Evolutionary conservation across 2,113 vertebrate species (phyloP), one percentile per base, ranked within the genome.

Genomic region (Aegypius monachus): DNA sequence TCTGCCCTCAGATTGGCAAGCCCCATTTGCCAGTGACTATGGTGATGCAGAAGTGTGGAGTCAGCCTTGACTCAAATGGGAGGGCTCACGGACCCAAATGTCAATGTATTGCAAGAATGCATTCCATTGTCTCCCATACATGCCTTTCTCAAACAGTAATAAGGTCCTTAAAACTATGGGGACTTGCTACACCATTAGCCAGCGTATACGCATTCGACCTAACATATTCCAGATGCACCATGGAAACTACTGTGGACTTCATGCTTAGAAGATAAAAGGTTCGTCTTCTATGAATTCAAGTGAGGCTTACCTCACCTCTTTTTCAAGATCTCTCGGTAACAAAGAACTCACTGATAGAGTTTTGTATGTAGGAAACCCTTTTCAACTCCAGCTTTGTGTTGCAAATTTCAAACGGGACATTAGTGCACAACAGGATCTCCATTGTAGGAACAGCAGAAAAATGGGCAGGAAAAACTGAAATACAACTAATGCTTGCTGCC

Each of bases 161-260:
- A 29, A 16, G 9, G 38, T 55, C 31, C 47, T 80, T 36, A 68
- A 55, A 62, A 62, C 16, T 61, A 1, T 7, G 8, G 62, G 42
- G 17, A 25, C 47, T 84, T 84, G 34, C 8, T 66, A 15, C 23
- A 36, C 45, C 9, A 8, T 70, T 50, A 29, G 8, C 14, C 40
- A 25, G 8, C 3, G 0, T 13, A 10, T 22, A 18, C 7, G 10
- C 10, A 4, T 71, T 56, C 0, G 1, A 13, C 11, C 26, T 77
- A 36, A 40, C 0, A 0, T 8, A 15, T 58, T 62, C 22, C 52
- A 63, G 26, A 23, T 19, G 15, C 11, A 36, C 19, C 9, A 7
- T 2, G 1, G 36, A 43, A 89, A 7, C 16, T 25, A 2, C 4
- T 65, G 25, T 50, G 65, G 25, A 7, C 22, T 48, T 78, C 2